Evolutionary conservation across 2,888 invertebrate species (phyloP).

Genomic region (Hololepta plana): DNA sequence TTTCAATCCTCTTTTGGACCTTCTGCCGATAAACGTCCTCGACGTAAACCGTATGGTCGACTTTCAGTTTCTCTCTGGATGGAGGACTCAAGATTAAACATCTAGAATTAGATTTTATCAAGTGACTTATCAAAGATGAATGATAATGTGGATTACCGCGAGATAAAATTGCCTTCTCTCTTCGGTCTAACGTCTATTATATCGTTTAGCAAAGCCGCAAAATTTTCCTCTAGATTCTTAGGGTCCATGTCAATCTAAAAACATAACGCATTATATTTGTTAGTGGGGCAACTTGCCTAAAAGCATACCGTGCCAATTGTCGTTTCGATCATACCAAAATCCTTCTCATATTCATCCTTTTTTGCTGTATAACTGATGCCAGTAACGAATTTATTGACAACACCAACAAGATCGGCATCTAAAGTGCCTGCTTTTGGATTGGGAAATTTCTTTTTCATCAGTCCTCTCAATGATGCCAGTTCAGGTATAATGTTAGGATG

Average conservation of each 20-base stretch:
- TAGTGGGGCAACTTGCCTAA: too few species aligned
- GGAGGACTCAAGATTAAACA: slow-evolving; percentile 44
- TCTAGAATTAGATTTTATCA: slow-evolving; percentile 24
- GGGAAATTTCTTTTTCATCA: slow-evolving; percentile 64
- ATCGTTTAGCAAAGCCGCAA: slow-evolving; percentile 44
- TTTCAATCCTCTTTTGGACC: too few species aligned
- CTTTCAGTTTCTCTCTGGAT: slow-evolving; percentile 45
- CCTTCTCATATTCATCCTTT: slow-evolving; percentile 49
- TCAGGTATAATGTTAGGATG: slow-evolving; percentile 68
- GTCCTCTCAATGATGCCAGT: slow-evolving; percentile 52
- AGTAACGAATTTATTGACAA: slow-evolving; percentile 44
- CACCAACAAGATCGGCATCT: slow-evolving; percentile 37
- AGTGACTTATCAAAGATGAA: slow-evolving; percentile 1
- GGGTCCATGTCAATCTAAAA: slow-evolving; percentile 56
- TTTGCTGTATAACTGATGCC: slow-evolving; percentile 51
- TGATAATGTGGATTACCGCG: slow-evolving; percentile 29
- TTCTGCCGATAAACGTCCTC: too few species aligned
- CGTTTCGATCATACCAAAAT: slow-evolving; percentile 49
- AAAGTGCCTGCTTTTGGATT: slow-evolving; percentile 47
- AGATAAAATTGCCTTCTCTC: slow-evolving; percentile 49
- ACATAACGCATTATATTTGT: too few species aligned
- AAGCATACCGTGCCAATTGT: slow-evolving; percentile 48
- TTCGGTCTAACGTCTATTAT: slow-evolving; percentile 46
- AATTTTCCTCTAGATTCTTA: slow-evolving; percentile 53
- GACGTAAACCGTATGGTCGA: slow-evolving; percentile 32